Evolutionary conservation across 2,113 vertebrate species (phyloP).

Genomic region (Otocyon megalotis): DNA sequence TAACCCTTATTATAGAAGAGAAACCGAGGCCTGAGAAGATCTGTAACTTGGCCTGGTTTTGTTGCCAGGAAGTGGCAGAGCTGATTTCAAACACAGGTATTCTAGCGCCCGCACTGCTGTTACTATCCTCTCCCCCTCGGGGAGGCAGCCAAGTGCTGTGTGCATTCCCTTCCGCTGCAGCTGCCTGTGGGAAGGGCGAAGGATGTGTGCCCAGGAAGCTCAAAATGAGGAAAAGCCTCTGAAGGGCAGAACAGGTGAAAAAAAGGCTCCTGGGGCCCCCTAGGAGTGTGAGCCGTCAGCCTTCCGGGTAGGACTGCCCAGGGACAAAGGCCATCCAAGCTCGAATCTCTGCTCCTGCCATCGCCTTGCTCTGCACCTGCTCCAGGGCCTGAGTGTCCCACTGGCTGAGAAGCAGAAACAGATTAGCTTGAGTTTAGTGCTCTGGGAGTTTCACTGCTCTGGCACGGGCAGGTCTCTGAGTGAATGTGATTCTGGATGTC

Average conservation of each 20-base stretch:
- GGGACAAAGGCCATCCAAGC: not conserved
- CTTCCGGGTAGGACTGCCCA: not conserved
- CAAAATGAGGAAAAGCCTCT: not conserved
- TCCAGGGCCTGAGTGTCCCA: rapidly evolving
- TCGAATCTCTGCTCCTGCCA: rapidly evolving
- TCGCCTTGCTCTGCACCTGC: not conserved
- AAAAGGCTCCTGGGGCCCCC: not conserved
- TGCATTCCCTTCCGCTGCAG: not conserved
- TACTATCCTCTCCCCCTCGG: rapidly evolving
- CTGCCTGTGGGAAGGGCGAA: not conserved
- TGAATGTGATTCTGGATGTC: rapidly evolving
- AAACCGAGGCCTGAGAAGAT: not conserved
- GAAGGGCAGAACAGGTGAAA: not conserved
- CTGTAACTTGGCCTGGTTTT: not conserved
- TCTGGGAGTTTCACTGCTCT: not conserved
- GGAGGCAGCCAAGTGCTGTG: not conserved
- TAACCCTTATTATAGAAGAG: not conserved
- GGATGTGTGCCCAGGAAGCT: not conserved
- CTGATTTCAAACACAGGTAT: rapidly evolving
- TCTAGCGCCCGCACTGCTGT: not conserved
- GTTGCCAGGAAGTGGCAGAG: not conserved
- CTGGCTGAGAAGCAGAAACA: not conserved
- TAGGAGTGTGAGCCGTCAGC: rapidly evolving
- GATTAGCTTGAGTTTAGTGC: rapidly evolving
- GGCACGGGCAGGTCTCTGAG: not conserved